Percentiles rank a stretch among this genome's conserved stretches.
These are phyloP conservation scores for Drosophila algonquin DNA, from an alignment of 2,888 invertebrate genomes.

Conservation along the genomic window DNA sequence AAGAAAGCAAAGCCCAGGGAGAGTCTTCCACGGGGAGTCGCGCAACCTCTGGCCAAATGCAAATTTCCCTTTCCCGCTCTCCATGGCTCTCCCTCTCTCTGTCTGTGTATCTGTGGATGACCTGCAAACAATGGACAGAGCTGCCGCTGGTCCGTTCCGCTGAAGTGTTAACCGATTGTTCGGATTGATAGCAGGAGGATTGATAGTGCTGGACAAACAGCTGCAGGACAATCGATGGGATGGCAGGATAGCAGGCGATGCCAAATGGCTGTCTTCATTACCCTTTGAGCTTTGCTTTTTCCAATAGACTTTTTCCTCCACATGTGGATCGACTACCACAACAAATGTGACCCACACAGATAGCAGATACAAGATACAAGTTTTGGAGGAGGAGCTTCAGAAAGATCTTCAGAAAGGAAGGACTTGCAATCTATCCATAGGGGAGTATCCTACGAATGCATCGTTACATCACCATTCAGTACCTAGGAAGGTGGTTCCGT, in stretches of 20 bases:
- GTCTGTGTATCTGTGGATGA: constrained; percentile 5
- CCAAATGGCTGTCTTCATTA: constrained; percentile 33
- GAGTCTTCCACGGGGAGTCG: constrained; percentile 46
- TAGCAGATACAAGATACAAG: no score
- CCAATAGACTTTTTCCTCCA: background rate
- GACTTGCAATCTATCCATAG: no score
- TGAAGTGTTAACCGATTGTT: constrained; percentile 43
- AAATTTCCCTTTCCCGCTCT: constrained; percentile 47
- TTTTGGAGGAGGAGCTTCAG: no score
- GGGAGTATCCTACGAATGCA: background rate
- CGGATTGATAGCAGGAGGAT: constrained; percentile 29
- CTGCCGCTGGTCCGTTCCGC: constrained; percentile 25
- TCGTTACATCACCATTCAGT: no score
- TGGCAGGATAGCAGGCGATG: constrained; percentile 5
- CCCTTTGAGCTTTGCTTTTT: constrained; percentile 9
- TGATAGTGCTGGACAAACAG: constrained; percentile 31
- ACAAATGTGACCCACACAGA: no score
- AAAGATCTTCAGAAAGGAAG: no score
- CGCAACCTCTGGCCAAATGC: constrained; percentile 67
- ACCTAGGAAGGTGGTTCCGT: background rate
- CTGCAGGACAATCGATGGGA: constrained; percentile 27
- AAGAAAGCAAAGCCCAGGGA: constrained; percentile 71
- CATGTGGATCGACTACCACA: no score
- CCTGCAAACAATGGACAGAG: constrained; percentile 38
- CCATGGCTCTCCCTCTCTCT: constrained; percentile 4